Evolutionary conservation across 2,113 vertebrate genomes (phyloP).

Genomic region (Cebus imitator): DNA sequence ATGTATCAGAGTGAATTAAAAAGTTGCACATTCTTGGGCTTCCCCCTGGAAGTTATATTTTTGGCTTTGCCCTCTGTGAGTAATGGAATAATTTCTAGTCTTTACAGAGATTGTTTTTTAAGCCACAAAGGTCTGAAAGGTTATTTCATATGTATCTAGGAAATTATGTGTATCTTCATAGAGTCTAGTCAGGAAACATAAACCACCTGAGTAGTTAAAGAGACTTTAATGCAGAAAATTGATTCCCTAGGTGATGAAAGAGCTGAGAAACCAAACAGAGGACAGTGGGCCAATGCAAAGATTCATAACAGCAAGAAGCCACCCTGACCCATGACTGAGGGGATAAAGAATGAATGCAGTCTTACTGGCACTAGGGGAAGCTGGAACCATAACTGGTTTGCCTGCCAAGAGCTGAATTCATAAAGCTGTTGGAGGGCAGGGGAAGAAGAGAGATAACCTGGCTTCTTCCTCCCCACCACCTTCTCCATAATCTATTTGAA

Average conservation of each 20-base stretch:
- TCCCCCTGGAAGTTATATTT: background rate
- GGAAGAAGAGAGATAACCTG: background rate
- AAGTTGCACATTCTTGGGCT: conserved; percentile 15
- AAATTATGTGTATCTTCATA: conserved; percentile 10
- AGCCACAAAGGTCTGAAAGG: background rate
- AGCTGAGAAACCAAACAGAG: background rate
- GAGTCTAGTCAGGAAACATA: conserved; percentile 41
- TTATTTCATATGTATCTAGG: conserved; percentile 17
- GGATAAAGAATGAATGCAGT: background rate
- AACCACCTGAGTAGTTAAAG: background rate
- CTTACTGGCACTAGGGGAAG: background rate
- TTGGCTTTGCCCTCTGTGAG: background rate
- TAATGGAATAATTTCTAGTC: conserved; percentile 9
- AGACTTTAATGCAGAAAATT: background rate
- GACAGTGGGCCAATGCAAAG: background rate
- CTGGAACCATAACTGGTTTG: background rate
- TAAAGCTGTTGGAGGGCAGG: background rate
- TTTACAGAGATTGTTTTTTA: background rate
- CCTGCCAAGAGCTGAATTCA: background rate
- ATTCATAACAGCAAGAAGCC: background rate
- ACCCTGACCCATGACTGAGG: background rate
- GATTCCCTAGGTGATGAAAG: background rate
- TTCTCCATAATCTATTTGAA: background rate
- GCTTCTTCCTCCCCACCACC: background rate
- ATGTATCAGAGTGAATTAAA: background rate